phyloP scores from a whole-genome alignment of 2,888 invertebrate genomes.

The Psylliodes chrysocephalus region DNA sequence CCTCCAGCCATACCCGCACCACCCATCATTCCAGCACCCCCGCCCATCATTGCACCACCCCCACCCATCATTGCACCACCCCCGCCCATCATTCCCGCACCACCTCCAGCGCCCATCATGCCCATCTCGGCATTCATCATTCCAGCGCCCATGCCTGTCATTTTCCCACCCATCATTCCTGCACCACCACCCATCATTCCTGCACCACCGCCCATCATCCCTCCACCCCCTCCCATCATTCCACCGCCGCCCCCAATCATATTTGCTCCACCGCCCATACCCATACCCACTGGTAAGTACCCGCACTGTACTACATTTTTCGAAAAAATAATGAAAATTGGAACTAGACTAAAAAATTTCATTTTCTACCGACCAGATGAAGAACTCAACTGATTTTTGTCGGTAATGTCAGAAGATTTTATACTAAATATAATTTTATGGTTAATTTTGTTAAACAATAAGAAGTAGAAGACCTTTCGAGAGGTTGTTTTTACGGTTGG shows the following conservation, averaged over 20 bases:
- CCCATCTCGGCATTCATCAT: slow-evolving; percentile 55
- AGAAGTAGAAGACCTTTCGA: not conserved
- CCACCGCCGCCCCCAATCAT: not conserved
- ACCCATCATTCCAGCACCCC: slow-evolving; percentile 17
- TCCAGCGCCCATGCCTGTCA: slow-evolving; percentile 12
- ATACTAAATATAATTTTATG: slow-evolving; percentile 8
- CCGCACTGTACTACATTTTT: slow-evolving; percentile 18
- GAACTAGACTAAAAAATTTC: not conserved
- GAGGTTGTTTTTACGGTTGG: slow-evolving; percentile 18
- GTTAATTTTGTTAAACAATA: not conserved
- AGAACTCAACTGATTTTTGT: slow-evolving; percentile 12
- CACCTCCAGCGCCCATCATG: slow-evolving; percentile 29
- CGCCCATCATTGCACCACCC: slow-evolving; percentile 43
- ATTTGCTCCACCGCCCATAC: slow-evolving; percentile 23
- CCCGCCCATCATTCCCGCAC: slow-evolving; percentile 18
- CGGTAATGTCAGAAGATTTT: not conserved
- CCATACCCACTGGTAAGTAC: slow-evolving; percentile 13
- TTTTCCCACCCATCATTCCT: slow-evolving; percentile 19
- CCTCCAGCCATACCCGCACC: slow-evolving; percentile 25
- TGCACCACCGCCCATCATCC: slow-evolving; percentile 55
- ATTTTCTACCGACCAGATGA: slow-evolving; percentile 2
- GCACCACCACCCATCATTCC: slow-evolving; percentile 56
- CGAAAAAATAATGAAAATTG: not conserved
- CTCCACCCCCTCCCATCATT: not conserved
- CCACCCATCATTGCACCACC: slow-evolving; percentile 34